Percentiles rank a stretch among this genome's conserved stretches.
Conservation (phyloP, 1,140 invertebrate genomes). For the Saccostrea glomerata region DNA sequence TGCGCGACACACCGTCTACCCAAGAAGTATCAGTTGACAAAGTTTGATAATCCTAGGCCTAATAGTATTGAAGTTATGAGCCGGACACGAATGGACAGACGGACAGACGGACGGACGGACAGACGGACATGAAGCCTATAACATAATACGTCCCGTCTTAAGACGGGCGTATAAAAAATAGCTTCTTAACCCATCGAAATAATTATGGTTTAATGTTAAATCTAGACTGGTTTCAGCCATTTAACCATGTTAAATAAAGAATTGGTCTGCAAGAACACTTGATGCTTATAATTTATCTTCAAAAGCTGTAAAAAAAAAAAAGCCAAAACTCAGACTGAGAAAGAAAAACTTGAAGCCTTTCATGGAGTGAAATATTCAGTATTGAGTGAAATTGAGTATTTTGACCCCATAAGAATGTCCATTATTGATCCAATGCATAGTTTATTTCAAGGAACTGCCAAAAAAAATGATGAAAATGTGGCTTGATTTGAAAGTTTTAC, state of each 20-base stretch:
- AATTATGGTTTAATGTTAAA: slow-evolving; percentile 39
- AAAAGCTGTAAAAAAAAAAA: not conserved
- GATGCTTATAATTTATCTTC: not conserved
- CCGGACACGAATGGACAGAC: too few species aligned
- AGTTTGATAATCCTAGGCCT: too few species aligned
- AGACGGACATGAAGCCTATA: too few species aligned
- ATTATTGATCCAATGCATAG: slow-evolving; percentile 57
- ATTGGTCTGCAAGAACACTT: not conserved
- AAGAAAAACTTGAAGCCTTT: slow-evolving; percentile 34
- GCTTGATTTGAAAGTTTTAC: not conserved
- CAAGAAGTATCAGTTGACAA: too few species aligned
- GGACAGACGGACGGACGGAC: too few species aligned
- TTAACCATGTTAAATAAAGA: slow-evolving; percentile 26
- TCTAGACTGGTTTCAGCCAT: slow-evolving; percentile 40
- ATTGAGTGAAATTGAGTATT: slow-evolving; percentile 43
- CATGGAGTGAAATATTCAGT: slow-evolving; percentile 41
- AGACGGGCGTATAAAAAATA: too few species aligned
- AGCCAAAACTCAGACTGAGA: slow-evolving; percentile 35
- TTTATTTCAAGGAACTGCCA: slow-evolving; percentile 46
- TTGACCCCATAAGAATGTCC: slow-evolving; percentile 50
- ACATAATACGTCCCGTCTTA: too few species aligned
- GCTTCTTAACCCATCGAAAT: not conserved
- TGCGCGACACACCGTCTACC: too few species aligned
- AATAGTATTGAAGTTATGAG: too few species aligned
- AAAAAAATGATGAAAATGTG: slow-evolving; percentile 46